Conservation (phyloP, 2,888 invertebrate species). For the Melieria picta region DNA sequence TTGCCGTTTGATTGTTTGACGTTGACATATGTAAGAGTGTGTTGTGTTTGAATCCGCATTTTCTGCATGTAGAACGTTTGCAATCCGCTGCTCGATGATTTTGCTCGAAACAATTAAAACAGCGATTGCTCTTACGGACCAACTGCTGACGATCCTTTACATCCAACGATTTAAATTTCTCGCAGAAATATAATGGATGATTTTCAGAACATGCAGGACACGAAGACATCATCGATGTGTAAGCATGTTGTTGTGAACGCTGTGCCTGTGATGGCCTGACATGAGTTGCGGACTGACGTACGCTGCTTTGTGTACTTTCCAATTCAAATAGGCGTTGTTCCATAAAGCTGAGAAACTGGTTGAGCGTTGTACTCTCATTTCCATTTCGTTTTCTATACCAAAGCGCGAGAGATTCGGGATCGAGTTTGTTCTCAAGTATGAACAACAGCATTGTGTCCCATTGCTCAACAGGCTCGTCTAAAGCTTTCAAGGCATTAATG, state of each 20-base stretch:
- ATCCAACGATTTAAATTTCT: slow-evolving; percentile 17
- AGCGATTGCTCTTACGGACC: slow-evolving; percentile 16
- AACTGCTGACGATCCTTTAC: slow-evolving; percentile 19
- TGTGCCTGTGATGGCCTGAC: not conserved
- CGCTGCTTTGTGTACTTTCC: slow-evolving; percentile 17
- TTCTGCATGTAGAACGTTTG: slow-evolving; percentile 26
- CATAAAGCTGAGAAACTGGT: slow-evolving; percentile 31
- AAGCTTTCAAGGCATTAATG: slow-evolving; percentile 33
- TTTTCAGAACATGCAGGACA: slow-evolving; percentile 20
- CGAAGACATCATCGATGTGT: slow-evolving; percentile 14
- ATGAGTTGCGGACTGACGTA: not conserved
- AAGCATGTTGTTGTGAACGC: slow-evolving; percentile 5
- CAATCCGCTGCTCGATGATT: slow-evolving; percentile 32
- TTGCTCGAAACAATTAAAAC: slow-evolving; percentile 34
- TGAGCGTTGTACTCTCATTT: slow-evolving; percentile 22
- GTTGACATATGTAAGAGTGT: slow-evolving; percentile 26
- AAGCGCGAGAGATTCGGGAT: slow-evolving; percentile 28
- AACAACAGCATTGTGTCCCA: slow-evolving; percentile 34
- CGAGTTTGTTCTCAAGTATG: slow-evolving; percentile 33
- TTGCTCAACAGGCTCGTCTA: slow-evolving; percentile 22
- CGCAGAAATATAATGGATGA: slow-evolving; percentile 32
- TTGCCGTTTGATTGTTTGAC: not conserved
- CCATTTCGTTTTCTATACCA: slow-evolving; percentile 29
- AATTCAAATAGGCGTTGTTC: slow-evolving; percentile 31
- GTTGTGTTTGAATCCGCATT: slow-evolving; percentile 32